Evolutionary conservation across 2,797 vertebrate species (phyloP).

Genomic region (Neosalanx taihuensis): DNA sequence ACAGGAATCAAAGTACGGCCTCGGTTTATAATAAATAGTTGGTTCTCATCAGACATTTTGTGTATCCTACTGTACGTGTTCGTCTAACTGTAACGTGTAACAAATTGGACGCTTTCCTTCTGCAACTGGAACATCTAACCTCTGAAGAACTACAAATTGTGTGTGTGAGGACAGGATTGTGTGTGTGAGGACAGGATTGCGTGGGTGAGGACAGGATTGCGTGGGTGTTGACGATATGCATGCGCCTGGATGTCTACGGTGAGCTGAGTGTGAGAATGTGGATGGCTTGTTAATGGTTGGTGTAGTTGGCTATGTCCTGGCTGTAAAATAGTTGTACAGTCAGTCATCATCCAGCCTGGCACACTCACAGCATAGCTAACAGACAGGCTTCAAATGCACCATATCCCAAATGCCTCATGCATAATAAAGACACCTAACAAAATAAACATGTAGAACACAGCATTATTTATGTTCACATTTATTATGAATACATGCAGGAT

Average conservation of each 20-base stretch:
- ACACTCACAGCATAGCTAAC: background rate
- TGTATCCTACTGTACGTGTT: too few relatives aligned
- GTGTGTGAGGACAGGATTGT: slow-evolving; percentile 16
- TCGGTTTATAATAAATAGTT: background rate
- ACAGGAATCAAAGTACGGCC: slow-evolving; percentile 16
- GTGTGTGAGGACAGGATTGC: slow-evolving; percentile 10
- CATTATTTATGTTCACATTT: slow-evolving; percentile 39
- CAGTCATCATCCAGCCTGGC: background rate
- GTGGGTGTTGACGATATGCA: background rate
- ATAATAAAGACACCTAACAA: slow-evolving; percentile 30
- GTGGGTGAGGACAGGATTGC: slow-evolving; percentile 7
- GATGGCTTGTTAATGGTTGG: background rate
- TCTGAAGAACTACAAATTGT: background rate
- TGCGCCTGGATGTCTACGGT: too few relatives aligned
- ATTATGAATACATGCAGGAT: slow-evolving; percentile 31
- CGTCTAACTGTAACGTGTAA: too few relatives aligned
- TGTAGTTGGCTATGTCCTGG: background rate
- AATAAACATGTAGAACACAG: slow-evolving; percentile 26
- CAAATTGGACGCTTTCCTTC: too few relatives aligned
- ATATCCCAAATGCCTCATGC: slow-evolving; percentile 27
- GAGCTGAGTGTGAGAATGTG: too few relatives aligned
- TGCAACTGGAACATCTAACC: too few relatives aligned
- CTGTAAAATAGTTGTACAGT: background rate
- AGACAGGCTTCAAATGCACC: background rate
- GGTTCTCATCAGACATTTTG: background rate